Conservation (phyloP, 2,113 vertebrate species). For the Ondatra zibethicus region DNA sequence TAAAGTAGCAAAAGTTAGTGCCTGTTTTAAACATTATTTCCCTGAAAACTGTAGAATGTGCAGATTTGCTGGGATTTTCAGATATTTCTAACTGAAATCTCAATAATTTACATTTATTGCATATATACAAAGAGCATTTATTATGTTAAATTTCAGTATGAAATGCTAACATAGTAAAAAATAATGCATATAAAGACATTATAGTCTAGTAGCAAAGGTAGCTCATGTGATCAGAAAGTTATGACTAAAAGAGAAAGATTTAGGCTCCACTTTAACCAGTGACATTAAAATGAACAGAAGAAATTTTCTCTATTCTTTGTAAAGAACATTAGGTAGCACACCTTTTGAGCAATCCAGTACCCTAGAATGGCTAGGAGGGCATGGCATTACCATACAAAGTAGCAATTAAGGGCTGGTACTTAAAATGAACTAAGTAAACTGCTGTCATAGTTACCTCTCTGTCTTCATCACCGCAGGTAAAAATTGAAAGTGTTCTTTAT, state of each 20-base stretch:
- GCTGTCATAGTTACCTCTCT: neutral
- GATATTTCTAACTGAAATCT: slow-evolving; percentile 33
- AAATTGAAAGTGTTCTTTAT: slow-evolving; percentile 25
- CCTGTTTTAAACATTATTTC: neutral
- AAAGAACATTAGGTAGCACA: neutral
- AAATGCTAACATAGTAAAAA: too few species aligned
- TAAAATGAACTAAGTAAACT: neutral
- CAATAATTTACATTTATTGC: neutral
- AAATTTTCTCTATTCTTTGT: neutral
- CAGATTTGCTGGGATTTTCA: slow-evolving; percentile 5
- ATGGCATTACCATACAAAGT: neutral
- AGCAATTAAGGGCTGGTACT: neutral
- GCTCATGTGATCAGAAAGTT: too few species aligned
- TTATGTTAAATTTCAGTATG: too few species aligned
- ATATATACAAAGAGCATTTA: too few species aligned
- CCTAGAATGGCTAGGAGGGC: neutral
- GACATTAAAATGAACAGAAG: too few species aligned
- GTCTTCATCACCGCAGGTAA: neutral
- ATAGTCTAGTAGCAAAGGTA: too few species aligned
- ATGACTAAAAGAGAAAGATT: too few species aligned
- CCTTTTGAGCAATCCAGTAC: neutral
- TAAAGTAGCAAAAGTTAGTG: neutral
- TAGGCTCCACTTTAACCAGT: too few species aligned
- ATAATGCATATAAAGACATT: too few species aligned
- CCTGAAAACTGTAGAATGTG: neutral